Base-by-base conservation (phyloP, 2,888 invertebrate genomes). In the Enoplolaimus lenunculus region DNA sequence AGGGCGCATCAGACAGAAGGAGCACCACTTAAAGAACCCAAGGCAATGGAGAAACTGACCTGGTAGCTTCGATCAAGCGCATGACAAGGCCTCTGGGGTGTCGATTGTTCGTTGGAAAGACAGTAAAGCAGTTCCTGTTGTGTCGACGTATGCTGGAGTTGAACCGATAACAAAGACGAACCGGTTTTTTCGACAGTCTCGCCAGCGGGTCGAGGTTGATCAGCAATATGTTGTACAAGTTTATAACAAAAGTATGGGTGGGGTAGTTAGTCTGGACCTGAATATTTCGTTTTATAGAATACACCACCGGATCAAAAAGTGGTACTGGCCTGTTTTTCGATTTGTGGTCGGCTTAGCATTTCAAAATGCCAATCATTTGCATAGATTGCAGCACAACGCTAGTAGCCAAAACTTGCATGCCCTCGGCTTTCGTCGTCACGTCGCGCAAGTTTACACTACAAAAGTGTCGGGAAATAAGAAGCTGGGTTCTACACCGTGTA, bases 71-170 rank as follows among this genome's bases (percentile, higher is more conserved):
- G 45, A 45, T 45, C 45, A 45, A 21, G 45, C 45, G 21, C 21
- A 45, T 45, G 45, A 45, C 45, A 45, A 45, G 21, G 45, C 45
- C 7, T 13, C 45, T 45, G 45, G 45, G 45, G 7, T 45, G 45
- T 45, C 45, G 45, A 45, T 45, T 45, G 45, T 45, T 45, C 45
- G 45, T 45, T 45, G 45, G 45, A 45, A 45, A 45, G 45, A 45
- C 45, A 45, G 21, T 45, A 45, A 45, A 21, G 45, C 21, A 45
- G 45, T 45, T 21, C 7, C 45, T 45, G 45, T 45, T 45, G 45
- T 21, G 21, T 45, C 45, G 21, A 45, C 45, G 7, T 45, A 45
- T 45, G 45, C 45, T 45, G 45, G 45, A 45, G 45, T 45, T 45
- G 45, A 45, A 21, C 45, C 45, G 45, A 45, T 45, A 21, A 45